Base-by-base conservation (phyloP, 2,113 vertebrate species). In the Scolopax mira region DNA sequence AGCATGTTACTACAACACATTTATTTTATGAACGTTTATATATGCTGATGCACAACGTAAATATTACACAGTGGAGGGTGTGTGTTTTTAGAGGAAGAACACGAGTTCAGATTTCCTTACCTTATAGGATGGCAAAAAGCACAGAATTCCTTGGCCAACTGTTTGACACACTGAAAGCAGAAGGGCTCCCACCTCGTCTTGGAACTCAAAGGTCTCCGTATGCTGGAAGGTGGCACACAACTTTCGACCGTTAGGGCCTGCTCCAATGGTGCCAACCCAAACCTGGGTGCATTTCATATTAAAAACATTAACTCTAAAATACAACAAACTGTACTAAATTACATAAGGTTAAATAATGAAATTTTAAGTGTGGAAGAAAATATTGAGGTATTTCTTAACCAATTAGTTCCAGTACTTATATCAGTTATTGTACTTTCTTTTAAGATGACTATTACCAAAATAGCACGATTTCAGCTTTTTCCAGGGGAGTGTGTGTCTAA, bases 121-220 rank as follows among this genome's bases (percentile, higher is more conserved):
- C 99, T 99, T 99, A 84, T 99, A 99, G 19, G 99, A 99, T 27
- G 99, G 99, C 95, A 99, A 86, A 96, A 99, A 99, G 97, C 99
- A 99, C 84, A 99, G 95, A 78, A 99, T 96, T 1, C 99, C 99
- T 60, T 98, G 98, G 95, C 98, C 93, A 46, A 99, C 92, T 12
- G 97, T 97, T 90, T 98, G 98, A 62, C 99, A 99, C 41, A 99
- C 98, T 3, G 98, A 97, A 5, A 99, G 98, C 70, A 99, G 94
- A 88, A 99, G 97, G 0, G 94, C 98, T 8, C 99, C 99, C 75
- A 99, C 98, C 96, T 99, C 99, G 39, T 99, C 99, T 96, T 99
- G 99, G 84, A 99, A 99, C 82, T 97, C 97, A 58, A 98, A 99
- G 5, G 99, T 99, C 97, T 99, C 99, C 0, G 98, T 33, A 21